These are phyloP conservation scores for Salvelinus alpinus DNA, from an alignment of 2,113 vertebrate species.

Conservation along the genomic window DNA sequence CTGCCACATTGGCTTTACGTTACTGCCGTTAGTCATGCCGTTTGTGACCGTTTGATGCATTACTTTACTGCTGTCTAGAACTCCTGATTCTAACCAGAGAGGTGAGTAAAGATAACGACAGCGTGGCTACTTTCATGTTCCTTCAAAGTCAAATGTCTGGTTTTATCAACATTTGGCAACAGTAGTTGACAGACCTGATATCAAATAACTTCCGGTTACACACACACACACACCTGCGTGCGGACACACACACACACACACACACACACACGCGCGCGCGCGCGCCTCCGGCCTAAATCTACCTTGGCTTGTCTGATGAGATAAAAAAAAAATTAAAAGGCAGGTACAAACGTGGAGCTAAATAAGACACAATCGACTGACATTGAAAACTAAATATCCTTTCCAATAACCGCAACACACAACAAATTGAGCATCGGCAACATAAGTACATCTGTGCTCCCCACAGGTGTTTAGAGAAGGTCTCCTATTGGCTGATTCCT, in stretches of 20 bases:
- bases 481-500: background rate
- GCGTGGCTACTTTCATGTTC: conserved; percentile 11
- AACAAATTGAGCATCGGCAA: background rate
- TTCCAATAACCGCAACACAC: background rate
- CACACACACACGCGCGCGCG: too few relatives aligned
- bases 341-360: background rate
- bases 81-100: background rate
- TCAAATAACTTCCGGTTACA: background rate
- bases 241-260: background rate
- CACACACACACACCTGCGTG: background rate
- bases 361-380: background rate
- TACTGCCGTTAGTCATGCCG: background rate
- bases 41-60: background rate
- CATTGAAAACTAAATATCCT: background rate
- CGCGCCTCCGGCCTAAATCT: background rate
- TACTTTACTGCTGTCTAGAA: too few relatives aligned
- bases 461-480: background rate
- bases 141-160: background rate
- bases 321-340: background rate
- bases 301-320: background rate
- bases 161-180: conserved; percentile 9
- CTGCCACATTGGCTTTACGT: too few relatives aligned
- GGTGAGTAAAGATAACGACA: conserved; percentile 9
- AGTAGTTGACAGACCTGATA: background rate
- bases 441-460: background rate